Conservation (phyloP, 2,888 invertebrate species). For the Netelia virgata region DNA sequence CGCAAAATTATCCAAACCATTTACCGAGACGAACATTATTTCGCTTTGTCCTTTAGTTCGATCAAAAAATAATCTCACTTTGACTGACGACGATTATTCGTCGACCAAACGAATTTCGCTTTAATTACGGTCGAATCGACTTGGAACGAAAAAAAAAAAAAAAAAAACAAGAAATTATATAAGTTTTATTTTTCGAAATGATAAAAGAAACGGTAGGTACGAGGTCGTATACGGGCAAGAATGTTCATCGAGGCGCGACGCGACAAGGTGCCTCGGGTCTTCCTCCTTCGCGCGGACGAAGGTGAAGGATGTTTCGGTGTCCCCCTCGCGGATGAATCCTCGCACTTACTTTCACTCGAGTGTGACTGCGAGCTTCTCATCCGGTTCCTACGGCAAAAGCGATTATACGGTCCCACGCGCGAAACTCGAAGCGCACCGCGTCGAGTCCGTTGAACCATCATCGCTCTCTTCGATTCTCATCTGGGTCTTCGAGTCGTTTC, state of each 20-base stretch:
- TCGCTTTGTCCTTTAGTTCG: background rate
- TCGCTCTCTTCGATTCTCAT: conserved; percentile 1
- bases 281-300: conserved; percentile 72
- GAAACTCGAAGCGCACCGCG: background rate
- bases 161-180: too few species aligned
- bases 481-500: background rate
- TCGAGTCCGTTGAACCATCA: conserved; percentile 28
- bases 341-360: conserved; percentile 76
- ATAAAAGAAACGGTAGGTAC: background rate
- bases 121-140: too few species aligned
- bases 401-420: conserved; percentile 59
- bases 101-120: too few species aligned
- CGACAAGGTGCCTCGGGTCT: conserved; percentile 34
- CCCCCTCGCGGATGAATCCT: conserved; percentile 58
- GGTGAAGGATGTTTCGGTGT: conserved; percentile 80
- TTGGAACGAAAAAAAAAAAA: too few species aligned
- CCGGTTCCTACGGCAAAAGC: conserved; percentile 52
- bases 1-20: background rate
- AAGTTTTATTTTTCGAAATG: too few species aligned
- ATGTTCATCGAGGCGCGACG: conserved; percentile 11
- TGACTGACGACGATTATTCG: too few species aligned
- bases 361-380: conserved; percentile 60
- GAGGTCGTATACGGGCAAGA: conserved; percentile 16
- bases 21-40: conserved; percentile 5
- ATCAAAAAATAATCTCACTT: background rate